Percentiles rank a stretch among this genome's conserved stretches.
Evolutionary conservation across 2,113 vertebrate genomes (phyloP).

Genomic region (Gasterosteus aculeatus): DNA sequence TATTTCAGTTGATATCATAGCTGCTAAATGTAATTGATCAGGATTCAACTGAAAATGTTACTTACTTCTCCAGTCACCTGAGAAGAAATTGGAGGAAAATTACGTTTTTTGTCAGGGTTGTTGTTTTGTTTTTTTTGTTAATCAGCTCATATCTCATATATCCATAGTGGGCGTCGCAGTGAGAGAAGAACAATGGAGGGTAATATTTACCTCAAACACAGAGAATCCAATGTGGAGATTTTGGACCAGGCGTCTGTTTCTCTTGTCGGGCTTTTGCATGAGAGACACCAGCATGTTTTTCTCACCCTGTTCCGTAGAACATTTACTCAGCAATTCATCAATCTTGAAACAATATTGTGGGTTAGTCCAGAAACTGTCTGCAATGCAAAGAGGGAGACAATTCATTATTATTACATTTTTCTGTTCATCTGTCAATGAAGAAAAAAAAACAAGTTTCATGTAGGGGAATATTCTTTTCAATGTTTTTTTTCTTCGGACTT

Average conservation of each 20-base stretch:
- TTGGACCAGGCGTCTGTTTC: slow-evolving; percentile 63
- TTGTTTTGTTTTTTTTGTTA: too few relatives aligned
- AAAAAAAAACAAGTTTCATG: not conserved
- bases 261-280: slow-evolving; percentile 78
- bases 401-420: not conserved
- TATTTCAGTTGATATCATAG: not conserved
- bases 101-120: too few relatives aligned
- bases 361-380: slow-evolving; percentile 72
- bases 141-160: not conserved
- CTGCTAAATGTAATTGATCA: not conserved
- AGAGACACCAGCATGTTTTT: slow-evolving; percentile 77
- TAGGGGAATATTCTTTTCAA: not conserved
- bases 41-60: slow-evolving; percentile 6
- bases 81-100: not conserved
- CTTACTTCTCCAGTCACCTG: slow-evolving; percentile 74
- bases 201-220: slow-evolving; percentile 68
- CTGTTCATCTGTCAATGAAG: not conserved
- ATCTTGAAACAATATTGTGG: slow-evolving; percentile 76
- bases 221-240: slow-evolving; percentile 72
- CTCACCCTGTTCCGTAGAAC: not conserved
- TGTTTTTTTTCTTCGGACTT: too few relatives aligned
- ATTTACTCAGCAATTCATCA: not conserved
- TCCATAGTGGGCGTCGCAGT: not conserved
- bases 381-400: not conserved
- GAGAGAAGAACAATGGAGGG: not conserved